phyloP scores from a whole-genome alignment of 2,113 vertebrate genomes.

The Lepus europaeus region DNA sequence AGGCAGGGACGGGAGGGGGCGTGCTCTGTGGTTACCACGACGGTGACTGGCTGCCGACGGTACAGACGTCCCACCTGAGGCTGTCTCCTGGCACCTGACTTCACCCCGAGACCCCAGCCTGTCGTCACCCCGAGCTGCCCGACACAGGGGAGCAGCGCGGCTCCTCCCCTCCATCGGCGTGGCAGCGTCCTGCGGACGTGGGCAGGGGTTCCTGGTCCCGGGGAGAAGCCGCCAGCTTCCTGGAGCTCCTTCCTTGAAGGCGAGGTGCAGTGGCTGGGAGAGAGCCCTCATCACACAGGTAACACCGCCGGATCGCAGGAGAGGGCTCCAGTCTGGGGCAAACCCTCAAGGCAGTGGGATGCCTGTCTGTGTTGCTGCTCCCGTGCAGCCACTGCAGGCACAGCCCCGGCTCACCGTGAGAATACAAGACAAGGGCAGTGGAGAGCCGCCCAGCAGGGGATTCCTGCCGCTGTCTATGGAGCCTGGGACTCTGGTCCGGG shows the following conservation, averaged over 20 bases:
- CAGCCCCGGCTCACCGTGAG: slow-evolving; percentile 38
- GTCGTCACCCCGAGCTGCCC: background rate
- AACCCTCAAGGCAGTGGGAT: background rate
- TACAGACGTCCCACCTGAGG: background rate
- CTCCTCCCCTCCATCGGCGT: background rate
- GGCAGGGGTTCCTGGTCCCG: background rate
- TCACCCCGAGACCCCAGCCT: slow-evolving; percentile 31
- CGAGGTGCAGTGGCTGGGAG: slow-evolving; percentile 51
- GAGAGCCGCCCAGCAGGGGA: slow-evolving; percentile 67
- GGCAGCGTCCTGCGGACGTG: background rate
- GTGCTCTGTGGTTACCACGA: background rate
- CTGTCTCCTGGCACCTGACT: slow-evolving; percentile 40
- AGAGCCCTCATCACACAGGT: slow-evolving; percentile 71
- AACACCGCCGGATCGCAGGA: slow-evolving; percentile 68
- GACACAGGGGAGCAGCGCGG: background rate
- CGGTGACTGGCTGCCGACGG: background rate
- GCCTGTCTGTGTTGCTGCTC: slow-evolving; percentile 42
- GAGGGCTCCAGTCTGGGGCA: slow-evolving; percentile 72
- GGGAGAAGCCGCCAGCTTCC: slow-evolving; percentile 11
- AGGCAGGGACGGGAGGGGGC: background rate
- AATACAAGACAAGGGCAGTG: background rate
- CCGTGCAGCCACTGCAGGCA: slow-evolving; percentile 44
- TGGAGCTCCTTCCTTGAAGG: slow-evolving; percentile 3
- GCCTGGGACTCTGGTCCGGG: background rate
- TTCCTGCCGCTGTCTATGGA: slow-evolving; percentile 52